Evolutionary conservation across 2,113 vertebrate genomes (phyloP), one percentile per base, ranked within the genome.

Genomic region (Pterocles burchelli): DNA sequence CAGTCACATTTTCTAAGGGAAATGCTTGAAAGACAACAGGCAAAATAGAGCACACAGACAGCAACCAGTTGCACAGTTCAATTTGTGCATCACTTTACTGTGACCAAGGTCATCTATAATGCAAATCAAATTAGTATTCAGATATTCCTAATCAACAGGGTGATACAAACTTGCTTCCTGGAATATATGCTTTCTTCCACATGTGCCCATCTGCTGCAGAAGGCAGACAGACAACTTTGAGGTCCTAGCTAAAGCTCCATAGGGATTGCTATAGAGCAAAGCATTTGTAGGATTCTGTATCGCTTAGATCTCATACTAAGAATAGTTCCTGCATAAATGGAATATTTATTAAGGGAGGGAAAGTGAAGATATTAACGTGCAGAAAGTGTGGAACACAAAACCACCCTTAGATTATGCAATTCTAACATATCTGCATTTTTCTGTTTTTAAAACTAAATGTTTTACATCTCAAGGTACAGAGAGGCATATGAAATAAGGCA

Each of bases 91-190:
- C 36, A 41, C 43, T 88, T 82, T 28, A 67, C 36, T 86, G 70
- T 90, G 58, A 87, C 15, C 17, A 48, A 71, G 41, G 65, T 78
- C 76, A 94, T 87, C 65, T 90, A 82, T 61, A 90, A 90, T 75
- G 57, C 68, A 94, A 90, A 89, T 78, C 68, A 89, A 90, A 89
- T 71, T 84, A 90, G 46, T 52, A 88, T 80, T 90, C 63, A 90
- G 57, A 80, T 81, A 63, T 45, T 61, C 65, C 76, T 78, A 61
- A 84, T 59, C 68, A 95, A 75, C 36, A 62, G 43, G 57, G 78
- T 62, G 84, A 85, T 41, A 73, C 17, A 52, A 80, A 84, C n/a
- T 45, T 10, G 9, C 41, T 95, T 96, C 76, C 96, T 78, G 79
- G 73, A 95, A 96, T 84, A 48, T 15, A 52, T 49, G 45, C 59